Percentiles rank a stretch among this genome's conserved stretches.
Evolutionary conservation across 2,888 invertebrate genomes (phyloP).

Genomic region (Mamestra brassicae): DNA sequence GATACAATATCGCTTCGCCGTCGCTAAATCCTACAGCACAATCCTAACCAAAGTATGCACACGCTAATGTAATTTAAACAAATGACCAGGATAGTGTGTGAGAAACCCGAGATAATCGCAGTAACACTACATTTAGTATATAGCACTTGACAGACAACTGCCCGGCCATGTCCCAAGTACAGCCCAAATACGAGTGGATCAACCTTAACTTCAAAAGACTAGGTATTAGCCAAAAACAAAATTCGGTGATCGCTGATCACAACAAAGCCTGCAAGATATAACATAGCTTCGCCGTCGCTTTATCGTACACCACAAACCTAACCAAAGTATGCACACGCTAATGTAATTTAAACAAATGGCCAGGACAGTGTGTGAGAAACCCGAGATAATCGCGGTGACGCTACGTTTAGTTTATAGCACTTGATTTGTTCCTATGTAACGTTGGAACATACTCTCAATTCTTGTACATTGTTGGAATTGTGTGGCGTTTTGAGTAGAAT

Average conservation of each 20-base stretch:
- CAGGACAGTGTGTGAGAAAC: conserved; percentile 88
- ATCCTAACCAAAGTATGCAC: conserved; percentile 78
- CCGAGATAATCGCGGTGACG: conserved; percentile 83
- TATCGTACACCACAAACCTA: conserved; percentile 48
- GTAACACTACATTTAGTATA: conserved; percentile 80
- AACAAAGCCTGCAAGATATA: background rate
- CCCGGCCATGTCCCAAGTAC: too few relatives aligned
- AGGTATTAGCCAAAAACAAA: too few relatives aligned
- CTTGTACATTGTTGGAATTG: conserved; percentile 33
- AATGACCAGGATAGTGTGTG: conserved; percentile 88
- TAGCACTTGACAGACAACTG: conserved; percentile 75
- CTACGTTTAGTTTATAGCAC: conserved; percentile 79
- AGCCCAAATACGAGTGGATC: too few relatives aligned
- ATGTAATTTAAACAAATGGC: conserved; percentile 90
- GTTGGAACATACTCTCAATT: conserved; percentile 38
- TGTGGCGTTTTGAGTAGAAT: conserved; percentile 9
- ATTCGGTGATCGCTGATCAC: too few relatives aligned
- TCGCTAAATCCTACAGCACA: conserved; percentile 34
- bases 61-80: conserved; percentile 90
- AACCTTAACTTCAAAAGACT: too few relatives aligned
- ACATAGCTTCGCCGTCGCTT: background rate
- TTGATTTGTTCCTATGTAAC: conserved; percentile 72
- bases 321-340: conserved; percentile 85
- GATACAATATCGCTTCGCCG: background rate
- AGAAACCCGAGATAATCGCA: conserved; percentile 86